These are phyloP conservation scores for Heliothis virescens DNA, from an alignment of 1,140 invertebrate species.

Conservation along the genomic window DNA sequence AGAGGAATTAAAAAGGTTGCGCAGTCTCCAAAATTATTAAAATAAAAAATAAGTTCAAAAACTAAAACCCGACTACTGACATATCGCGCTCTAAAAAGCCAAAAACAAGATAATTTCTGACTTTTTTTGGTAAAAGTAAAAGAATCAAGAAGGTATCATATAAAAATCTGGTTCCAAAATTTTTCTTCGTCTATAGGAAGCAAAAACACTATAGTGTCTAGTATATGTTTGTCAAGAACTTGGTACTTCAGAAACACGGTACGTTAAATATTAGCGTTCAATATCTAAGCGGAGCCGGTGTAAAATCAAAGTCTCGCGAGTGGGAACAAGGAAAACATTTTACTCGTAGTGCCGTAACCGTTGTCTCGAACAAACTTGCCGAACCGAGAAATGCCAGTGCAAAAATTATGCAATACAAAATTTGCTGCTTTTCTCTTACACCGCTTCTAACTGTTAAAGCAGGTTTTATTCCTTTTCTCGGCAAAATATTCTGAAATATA, in stretches of 20 bases:
- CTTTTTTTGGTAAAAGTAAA: too few species aligned
- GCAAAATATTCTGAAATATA: too few species aligned
- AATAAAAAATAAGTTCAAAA: too few species aligned
- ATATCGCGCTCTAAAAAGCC: too few species aligned
- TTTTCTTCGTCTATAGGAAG: background rate
- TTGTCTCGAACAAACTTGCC: constrained; percentile 41
- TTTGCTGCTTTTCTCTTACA: background rate
- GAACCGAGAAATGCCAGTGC: constrained; percentile 24
- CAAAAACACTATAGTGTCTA: background rate
- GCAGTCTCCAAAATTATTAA: too few species aligned
- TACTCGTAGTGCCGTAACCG: constrained; percentile 49
- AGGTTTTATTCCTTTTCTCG: too few species aligned
- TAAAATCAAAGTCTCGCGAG: constrained; percentile 45
- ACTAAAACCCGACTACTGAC: too few species aligned
- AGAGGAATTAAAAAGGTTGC: too few species aligned
- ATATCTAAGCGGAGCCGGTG: constrained; percentile 43
- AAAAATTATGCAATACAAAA: constrained; percentile 35
- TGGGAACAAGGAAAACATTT: constrained; percentile 57
- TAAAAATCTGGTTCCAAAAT: too few species aligned
- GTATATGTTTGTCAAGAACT: background rate
- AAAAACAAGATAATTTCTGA: too few species aligned
- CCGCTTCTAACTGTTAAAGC: too few species aligned
- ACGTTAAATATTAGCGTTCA: constrained; percentile 55
- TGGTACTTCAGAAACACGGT: constrained; percentile 5
- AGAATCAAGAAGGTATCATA: too few species aligned